Evolutionary conservation across 2,113 vertebrate species (phyloP), one percentile per base, ranked within the genome.

Genomic region (Leuciscus idus): DNA sequence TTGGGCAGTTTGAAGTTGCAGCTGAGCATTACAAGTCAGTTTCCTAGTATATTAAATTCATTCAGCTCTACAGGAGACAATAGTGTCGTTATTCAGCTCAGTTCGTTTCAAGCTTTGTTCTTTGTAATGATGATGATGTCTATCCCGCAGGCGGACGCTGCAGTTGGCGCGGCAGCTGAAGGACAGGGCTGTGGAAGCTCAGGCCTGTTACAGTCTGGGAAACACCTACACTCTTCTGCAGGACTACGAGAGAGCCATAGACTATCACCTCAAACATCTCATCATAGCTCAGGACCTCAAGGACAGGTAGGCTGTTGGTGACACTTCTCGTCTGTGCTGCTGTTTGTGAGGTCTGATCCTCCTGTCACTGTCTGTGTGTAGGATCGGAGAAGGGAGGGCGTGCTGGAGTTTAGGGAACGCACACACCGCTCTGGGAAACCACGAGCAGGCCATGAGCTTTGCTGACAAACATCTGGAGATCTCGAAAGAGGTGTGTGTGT

Each of bases 381-480:
- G 84, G 89, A 90, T 88, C 39, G 89, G 89, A 64, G 87, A 88
- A 55, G 89, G 87, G 4, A 68, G 89, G 66, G 89, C 88, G 0
- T 88, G 89, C 73, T 99, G 98, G 98, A 99, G 98, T 91, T 95
- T 99, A 89, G 98, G 98, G 91, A 99, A 99, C n/a, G 97, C 97
- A 33, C 96, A 99, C 68, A 99, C 98, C 19, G 98, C 98, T 81
- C 93, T 99, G 86, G 98, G 98, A 90, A 98, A 97, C 91, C 97
- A 99, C 2, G 95, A 97, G 85, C 96, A 98, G 91, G 98, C 98
- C 9, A 95, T 99, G 94, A 95, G 96, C 84, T 99, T 98, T 21
- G 97, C 97, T 85, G 96, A 97, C 91, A 98, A 96, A 92, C 98
- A 99, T 94, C 91, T 99, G 94, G 98, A 98, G 92, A 98, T 99